Percentiles rank a stretch among this genome's conserved stretches.
Evolutionary conservation across 2,888 invertebrate species (phyloP).

Genomic region (Drepanosiphum platanoidis): DNA sequence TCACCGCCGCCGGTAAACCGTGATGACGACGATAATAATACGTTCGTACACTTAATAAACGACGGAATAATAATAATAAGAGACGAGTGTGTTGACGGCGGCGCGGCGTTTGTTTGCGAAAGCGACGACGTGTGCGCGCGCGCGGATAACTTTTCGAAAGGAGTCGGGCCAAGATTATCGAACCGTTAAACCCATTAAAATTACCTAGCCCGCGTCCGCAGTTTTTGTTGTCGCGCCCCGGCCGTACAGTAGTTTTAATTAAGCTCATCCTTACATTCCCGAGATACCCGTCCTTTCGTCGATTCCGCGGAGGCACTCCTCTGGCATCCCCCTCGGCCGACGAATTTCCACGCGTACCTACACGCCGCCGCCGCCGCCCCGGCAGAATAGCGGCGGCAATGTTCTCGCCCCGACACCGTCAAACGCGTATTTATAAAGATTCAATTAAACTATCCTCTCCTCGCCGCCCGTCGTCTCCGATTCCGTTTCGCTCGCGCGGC

Average conservation of each 20-base stretch:
- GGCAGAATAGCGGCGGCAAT: not conserved
- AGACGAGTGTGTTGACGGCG: not conserved
- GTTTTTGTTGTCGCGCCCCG: constrained; percentile 19
- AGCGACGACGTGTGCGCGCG: not conserved
- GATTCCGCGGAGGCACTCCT: not conserved
- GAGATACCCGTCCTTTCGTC: constrained; percentile 13
- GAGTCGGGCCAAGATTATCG: constrained; percentile 31
- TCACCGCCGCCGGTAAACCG: no score
- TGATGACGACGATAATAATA: no score
- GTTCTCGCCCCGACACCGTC: not conserved
- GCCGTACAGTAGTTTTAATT: constrained; percentile 32
- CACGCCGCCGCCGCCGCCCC: not conserved
- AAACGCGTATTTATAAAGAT: not conserved
- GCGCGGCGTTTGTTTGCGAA: not conserved
- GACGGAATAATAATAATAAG: no score
- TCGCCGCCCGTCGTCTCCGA: no score
- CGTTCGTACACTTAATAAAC: no score
- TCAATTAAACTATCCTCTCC: not conserved
- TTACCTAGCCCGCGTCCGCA: constrained; percentile 32
- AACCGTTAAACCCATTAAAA: constrained; percentile 53
- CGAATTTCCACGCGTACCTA: not conserved
- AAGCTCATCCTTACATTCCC: constrained; percentile 47
- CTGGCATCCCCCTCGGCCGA: not conserved
- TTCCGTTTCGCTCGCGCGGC: no score
- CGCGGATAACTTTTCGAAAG: constrained; percentile 34